These are phyloP conservation scores for Bostrychus sinensis DNA, from an alignment of 2,113 vertebrate genomes.

Conservation along the genomic window DNA sequence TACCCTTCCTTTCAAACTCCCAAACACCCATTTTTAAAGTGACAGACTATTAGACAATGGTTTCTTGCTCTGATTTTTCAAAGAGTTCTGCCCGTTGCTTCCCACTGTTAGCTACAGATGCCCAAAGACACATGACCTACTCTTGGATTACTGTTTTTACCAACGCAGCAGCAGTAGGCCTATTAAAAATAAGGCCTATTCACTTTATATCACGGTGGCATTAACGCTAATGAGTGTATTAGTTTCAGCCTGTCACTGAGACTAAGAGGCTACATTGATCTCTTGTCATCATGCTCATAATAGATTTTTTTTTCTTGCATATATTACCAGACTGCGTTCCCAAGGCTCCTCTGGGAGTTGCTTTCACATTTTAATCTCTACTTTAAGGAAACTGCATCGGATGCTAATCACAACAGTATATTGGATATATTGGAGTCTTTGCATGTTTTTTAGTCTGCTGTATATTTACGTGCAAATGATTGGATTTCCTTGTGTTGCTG, in stretches of 20 bases:
- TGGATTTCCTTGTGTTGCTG: background rate
- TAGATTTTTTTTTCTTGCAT: slow-evolving; percentile 31
- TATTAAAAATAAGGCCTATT: slow-evolving; percentile 47
- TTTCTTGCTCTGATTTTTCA: background rate
- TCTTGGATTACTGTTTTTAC: slow-evolving; percentile 20
- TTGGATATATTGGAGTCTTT: slow-evolving; percentile 16
- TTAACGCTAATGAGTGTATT: slow-evolving; percentile 72
- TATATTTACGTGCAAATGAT: slow-evolving; percentile 32
- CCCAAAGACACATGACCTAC: slow-evolving; percentile 32
- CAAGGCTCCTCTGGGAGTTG: slow-evolving; percentile 37
- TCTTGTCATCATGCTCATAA: slow-evolving; percentile 62
- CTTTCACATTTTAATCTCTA: slow-evolving; percentile 63
- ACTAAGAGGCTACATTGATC: slow-evolving; percentile 69
- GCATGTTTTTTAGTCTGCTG: slow-evolving; percentile 24
- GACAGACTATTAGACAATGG: background rate
- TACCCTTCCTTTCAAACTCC: background rate
- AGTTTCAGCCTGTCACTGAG: slow-evolving; percentile 65
- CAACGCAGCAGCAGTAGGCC: slow-evolving; percentile 31
- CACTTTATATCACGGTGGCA: slow-evolving; percentile 49
- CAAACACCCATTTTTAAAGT: no score
- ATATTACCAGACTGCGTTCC: slow-evolving; percentile 38
- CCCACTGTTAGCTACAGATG: slow-evolving; percentile 23
- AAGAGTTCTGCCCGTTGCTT: slow-evolving; percentile 24
- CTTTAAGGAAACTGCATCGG: slow-evolving; percentile 38
- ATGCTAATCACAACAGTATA: slow-evolving; percentile 43